Evolutionary conservation across 2,888 invertebrate genomes (phyloP).

Genomic region (Scaptomyza flava): DNA sequence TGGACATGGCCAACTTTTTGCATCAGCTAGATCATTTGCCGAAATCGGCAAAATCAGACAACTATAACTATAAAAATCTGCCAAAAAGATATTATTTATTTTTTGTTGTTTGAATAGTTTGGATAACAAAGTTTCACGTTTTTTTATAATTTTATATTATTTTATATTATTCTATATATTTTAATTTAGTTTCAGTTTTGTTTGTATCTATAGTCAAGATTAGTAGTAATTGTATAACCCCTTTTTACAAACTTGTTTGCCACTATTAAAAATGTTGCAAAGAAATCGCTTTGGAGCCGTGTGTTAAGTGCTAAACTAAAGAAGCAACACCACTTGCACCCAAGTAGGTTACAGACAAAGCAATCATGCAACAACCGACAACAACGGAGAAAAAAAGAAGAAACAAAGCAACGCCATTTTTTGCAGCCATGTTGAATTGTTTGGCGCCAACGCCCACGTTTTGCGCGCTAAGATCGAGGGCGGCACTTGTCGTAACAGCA

Average conservation of each 20-base stretch:
- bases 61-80: too few relatives aligned
- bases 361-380: constrained; percentile 48
- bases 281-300: constrained; percentile 32
- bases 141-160: too few relatives aligned
- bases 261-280: constrained; percentile 15
- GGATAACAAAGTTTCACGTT: too few relatives aligned
- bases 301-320: constrained; percentile 63
- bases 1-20: too few relatives aligned
- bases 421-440: constrained; percentile 39
- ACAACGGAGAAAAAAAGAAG: constrained; percentile 1
- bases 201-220: background rate
- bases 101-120: too few relatives aligned
- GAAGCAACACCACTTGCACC: constrained; percentile 60
- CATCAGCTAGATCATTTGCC: too few relatives aligned
- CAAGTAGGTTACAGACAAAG: constrained; percentile 71
- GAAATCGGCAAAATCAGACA: too few relatives aligned
- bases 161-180: too few relatives aligned
- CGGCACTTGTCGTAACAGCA: constrained; percentile 36
- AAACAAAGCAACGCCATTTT: constrained; percentile 36
- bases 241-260: constrained; percentile 12
- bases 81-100: too few relatives aligned
- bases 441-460: constrained; percentile 51
- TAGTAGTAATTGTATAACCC: background rate
- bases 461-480: constrained; percentile 39
- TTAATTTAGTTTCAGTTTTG: too few relatives aligned